A percentile compares a stretch with the other conserved stretches of the same genome.
These are phyloP conservation scores for Tokudaia muenninki DNA, from an alignment of 2,797 vertebrate genomes.

Conservation along the genomic window DNA sequence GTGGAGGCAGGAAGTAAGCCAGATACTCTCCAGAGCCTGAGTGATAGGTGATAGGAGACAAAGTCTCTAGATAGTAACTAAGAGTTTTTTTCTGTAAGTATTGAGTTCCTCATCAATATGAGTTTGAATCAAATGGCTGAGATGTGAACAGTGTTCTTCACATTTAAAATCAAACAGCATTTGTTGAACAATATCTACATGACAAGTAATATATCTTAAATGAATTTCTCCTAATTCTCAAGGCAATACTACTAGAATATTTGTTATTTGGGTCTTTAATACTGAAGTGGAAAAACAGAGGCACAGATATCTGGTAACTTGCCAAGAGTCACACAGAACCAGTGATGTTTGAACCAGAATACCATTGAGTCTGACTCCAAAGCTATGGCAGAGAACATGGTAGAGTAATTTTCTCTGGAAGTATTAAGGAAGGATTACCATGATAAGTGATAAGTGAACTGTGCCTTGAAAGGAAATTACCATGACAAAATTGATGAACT, in stretches of 20 bases:
- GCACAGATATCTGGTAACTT: background rate
- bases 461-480: constrained; percentile 12
- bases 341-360: background rate
- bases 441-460: background rate
- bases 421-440: background rate
- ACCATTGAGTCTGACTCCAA: background rate
- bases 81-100: background rate
- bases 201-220: background rate
- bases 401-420: background rate
- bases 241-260: background rate
- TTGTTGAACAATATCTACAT: background rate
- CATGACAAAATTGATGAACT: background rate
- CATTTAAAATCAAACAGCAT: background rate
- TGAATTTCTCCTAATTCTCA: background rate
- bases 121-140: background rate
- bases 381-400: background rate
- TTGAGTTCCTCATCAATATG: background rate
- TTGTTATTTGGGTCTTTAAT: background rate
- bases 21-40: background rate
- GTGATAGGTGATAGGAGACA: background rate
- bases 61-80: background rate
- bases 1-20: background rate
- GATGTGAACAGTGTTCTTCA: background rate
- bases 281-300: background rate
- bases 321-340: background rate